A percentile compares a stretch with the other conserved stretches of the same genome.
phyloP scores from a whole-genome alignment of 2,888 invertebrate species.

The Selenia dentaria region DNA sequence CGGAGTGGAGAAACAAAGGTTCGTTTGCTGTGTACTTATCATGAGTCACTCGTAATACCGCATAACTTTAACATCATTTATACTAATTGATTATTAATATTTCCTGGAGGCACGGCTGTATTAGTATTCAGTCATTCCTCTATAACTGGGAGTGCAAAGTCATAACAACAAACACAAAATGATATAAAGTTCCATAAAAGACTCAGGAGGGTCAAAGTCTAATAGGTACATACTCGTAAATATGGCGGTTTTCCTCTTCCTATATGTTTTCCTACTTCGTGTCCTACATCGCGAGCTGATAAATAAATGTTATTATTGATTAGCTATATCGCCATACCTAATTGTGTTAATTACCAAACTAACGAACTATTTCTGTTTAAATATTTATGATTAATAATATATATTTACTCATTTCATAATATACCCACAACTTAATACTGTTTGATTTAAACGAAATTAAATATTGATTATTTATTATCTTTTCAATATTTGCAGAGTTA shows the following conservation, averaged over 20 bases:
- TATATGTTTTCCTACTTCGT: constrained; percentile 2
- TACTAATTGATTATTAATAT: too few species aligned
- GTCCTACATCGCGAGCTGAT: constrained; percentile 3
- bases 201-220: constrained; percentile 19
- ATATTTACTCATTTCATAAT: too few species aligned
- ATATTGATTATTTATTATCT: too few species aligned
- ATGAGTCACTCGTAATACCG: background rate
- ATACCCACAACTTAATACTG: too few species aligned
- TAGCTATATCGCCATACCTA: background rate
- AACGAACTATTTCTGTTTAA: too few species aligned
- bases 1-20: constrained; percentile 87
- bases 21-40: constrained; percentile 14
- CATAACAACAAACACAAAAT: background rate
- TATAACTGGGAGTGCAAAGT: background rate
- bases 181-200: background rate
- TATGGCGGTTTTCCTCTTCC: constrained; percentile 6
- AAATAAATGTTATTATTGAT: background rate
- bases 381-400: too few species aligned
- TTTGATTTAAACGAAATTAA: too few species aligned
- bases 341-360: too few species aligned
- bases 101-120: constrained; percentile 5
- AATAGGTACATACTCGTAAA: too few species aligned
- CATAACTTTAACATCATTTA: too few species aligned
- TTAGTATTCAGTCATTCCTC: constrained; percentile 5
- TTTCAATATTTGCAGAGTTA: too few species aligned